Percentiles rank a stretch among this genome's conserved stretches.
Evolutionary conservation across 1,140 invertebrate genomes (phyloP).

Genomic region (Hylaeus volcanicus): DNA sequence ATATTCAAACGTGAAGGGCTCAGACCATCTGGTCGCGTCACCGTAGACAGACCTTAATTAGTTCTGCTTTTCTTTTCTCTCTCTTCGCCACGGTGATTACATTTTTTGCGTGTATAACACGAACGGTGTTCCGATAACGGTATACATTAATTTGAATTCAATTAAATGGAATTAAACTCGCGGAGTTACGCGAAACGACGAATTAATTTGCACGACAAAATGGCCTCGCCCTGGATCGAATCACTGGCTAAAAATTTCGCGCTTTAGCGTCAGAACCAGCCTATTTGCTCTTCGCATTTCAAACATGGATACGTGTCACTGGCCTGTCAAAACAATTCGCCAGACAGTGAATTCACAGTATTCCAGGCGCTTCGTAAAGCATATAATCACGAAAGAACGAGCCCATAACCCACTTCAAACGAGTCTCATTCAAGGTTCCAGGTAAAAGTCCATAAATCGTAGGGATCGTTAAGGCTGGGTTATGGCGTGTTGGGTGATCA

Average conservation of each 20-base stretch:
- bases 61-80: too few species aligned
- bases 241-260: conserved; percentile 3
- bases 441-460: neutral
- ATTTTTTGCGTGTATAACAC: neutral
- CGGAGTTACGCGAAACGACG: neutral
- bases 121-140: neutral
- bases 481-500: too few species aligned
- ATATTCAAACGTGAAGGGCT: neutral
- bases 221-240: neutral
- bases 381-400: neutral
- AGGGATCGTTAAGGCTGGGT: conserved; percentile 16
- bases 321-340: conserved; percentile 4
- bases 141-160: conserved; percentile 3
- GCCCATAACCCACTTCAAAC: neutral
- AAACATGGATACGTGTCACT: neutral
- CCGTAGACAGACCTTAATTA: neutral
- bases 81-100: too few species aligned
- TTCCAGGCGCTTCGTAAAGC: too few species aligned
- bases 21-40: neutral
- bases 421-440: neutral
- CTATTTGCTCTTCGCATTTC: neutral
- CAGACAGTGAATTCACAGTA: too few species aligned
- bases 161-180: conserved; percentile 9
- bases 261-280: neutral
- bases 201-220: conserved; percentile 25